A percentile compares a stretch with the other conserved stretches of the same genome.
Evolutionary conservation across 2,888 invertebrate genomes (phyloP).

Genomic region (Fabriciana adippe): DNA sequence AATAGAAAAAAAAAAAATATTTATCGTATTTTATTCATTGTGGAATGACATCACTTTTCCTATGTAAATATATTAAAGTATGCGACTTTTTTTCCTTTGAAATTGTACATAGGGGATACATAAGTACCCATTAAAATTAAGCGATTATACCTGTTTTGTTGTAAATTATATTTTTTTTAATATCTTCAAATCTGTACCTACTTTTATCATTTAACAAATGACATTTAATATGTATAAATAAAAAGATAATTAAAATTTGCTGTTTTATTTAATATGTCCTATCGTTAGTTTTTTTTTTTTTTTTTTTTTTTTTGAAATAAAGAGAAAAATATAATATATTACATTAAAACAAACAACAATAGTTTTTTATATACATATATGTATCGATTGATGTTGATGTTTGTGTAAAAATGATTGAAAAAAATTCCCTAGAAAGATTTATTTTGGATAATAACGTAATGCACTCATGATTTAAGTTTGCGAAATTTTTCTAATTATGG

Average conservation of each 20-base stretch:
- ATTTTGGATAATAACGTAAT: too few relatives aligned
- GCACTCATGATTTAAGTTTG: too few relatives aligned
- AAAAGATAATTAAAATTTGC: slow-evolving; percentile 65
- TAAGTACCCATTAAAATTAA: slow-evolving; percentile 41
- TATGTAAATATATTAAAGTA: slow-evolving; percentile 68
- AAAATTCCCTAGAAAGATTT: too few relatives aligned
- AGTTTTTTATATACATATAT: too few relatives aligned
- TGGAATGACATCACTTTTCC: slow-evolving; percentile 54
- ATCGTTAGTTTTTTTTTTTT: not conserved
- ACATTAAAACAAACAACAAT: too few relatives aligned
- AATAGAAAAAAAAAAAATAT: slow-evolving; percentile 57
- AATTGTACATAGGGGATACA: slow-evolving; percentile 46
- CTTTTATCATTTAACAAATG: slow-evolving; percentile 72
- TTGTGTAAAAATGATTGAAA: too few relatives aligned
- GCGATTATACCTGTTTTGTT: slow-evolving; percentile 51
- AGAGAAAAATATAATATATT: too few relatives aligned
- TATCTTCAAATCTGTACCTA: slow-evolving; percentile 79
- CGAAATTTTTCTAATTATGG: too few relatives aligned
- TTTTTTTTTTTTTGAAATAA: not conserved
- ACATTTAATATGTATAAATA: slow-evolving; percentile 79
- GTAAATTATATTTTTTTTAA: slow-evolving; percentile 75
- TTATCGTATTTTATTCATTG: slow-evolving; percentile 37
- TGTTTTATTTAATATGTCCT: slow-evolving; percentile 56
- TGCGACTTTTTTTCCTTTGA: slow-evolving; percentile 43
- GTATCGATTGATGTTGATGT: too few relatives aligned